Conservation (phyloP, 2,797 vertebrate species). For the Lepus oiostolus region DNA sequence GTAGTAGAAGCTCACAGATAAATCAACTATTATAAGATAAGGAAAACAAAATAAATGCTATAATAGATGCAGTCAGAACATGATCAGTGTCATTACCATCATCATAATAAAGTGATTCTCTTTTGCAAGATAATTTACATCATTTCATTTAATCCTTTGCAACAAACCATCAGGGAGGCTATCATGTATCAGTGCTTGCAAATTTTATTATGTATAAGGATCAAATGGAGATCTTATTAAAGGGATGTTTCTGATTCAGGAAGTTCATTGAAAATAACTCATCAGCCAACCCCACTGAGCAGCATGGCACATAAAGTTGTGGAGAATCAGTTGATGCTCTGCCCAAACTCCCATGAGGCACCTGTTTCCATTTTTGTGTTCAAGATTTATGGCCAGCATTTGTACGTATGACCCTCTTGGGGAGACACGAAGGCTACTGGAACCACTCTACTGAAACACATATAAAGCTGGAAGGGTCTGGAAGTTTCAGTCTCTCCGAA, state of each 20-base stretch:
- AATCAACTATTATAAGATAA: background rate
- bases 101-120: background rate
- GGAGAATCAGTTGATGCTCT: background rate
- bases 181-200: background rate
- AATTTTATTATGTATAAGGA: background rate
- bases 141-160: constrained; percentile 18
- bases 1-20: background rate
- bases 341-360: background rate
- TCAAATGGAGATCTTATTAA: background rate
- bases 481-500: background rate
- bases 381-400: background rate
- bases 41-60: constrained; percentile 7
- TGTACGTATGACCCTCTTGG: background rate
- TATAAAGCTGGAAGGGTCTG: background rate
- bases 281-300: background rate
- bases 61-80: background rate
- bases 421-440: background rate
- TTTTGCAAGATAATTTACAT: background rate
- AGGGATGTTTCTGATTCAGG: background rate
- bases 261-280: background rate
- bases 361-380: background rate
- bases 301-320: background rate
- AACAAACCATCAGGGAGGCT: background rate
- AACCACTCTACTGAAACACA: background rate
- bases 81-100: background rate